phyloP scores from a whole-genome alignment of 2,113 vertebrate species.

The Rhea americana region DNA sequence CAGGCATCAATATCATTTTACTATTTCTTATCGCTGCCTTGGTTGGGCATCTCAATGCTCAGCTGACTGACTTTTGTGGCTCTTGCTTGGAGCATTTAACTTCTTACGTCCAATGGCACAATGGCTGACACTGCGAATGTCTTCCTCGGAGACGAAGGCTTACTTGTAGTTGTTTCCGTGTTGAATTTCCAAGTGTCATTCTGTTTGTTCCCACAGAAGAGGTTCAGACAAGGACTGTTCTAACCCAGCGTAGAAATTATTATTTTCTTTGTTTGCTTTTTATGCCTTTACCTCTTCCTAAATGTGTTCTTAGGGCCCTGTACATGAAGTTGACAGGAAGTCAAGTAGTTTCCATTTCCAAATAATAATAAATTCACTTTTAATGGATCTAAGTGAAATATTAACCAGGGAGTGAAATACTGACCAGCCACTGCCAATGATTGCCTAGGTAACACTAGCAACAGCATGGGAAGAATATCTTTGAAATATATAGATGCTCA shows the following conservation, averaged over 20 bases:
- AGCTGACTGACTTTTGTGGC: neutral
- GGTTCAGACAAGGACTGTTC: neutral
- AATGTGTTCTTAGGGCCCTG: neutral
- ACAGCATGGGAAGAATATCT: neutral
- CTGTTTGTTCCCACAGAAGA: neutral
- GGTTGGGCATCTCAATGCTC: neutral
- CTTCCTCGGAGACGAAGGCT: neutral
- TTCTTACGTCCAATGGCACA: neutral
- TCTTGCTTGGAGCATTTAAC: neutral
- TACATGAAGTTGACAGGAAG: neutral
- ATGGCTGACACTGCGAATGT: neutral
- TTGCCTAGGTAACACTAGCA: neutral
- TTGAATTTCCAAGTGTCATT: neutral
- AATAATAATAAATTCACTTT: neutral
- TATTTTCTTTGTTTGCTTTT: neutral
- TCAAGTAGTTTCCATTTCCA: neutral
- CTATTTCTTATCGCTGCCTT: neutral
- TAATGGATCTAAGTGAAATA: neutral
- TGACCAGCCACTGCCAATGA: neutral
- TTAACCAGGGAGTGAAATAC: neutral
- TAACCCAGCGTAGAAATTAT: neutral
- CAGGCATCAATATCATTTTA: neutral
- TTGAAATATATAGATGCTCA: neutral
- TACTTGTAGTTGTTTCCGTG: neutral
- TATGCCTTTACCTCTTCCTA: neutral